Percentiles rank a stretch among this genome's conserved stretches.
These are phyloP conservation scores for Heterotis niloticus DNA, from an alignment of 2,113 vertebrate species.

Conservation along the genomic window DNA sequence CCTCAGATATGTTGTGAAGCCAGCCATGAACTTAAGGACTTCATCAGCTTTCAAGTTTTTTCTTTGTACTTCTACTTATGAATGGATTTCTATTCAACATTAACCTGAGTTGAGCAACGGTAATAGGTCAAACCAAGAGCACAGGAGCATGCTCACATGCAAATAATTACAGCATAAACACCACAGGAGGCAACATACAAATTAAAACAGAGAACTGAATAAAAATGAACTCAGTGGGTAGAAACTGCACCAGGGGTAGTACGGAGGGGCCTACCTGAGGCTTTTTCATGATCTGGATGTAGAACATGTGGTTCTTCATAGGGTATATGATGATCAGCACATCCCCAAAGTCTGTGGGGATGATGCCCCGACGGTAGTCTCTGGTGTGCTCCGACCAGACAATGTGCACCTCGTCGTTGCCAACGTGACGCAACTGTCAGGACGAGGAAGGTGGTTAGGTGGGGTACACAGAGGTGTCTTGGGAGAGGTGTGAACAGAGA, in stretches of 20 bases:
- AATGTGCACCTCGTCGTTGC: constrained; percentile 97
- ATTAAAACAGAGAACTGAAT: too few species aligned
- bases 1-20: too few species aligned
- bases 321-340: constrained; percentile 95
- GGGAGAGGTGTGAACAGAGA: neutral
- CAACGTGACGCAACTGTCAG: constrained; percentile 92
- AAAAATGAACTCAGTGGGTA: neutral
- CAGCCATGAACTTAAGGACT: too few species aligned
- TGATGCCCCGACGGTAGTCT: constrained; percentile 93
- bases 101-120: too few species aligned
- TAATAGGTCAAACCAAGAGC: too few species aligned
- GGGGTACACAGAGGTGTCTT: too few species aligned
- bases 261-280: constrained; percentile 73
- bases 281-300: constrained; percentile 93
- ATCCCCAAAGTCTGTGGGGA: constrained; percentile 97
- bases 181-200: too few species aligned
- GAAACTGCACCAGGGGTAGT: neutral
- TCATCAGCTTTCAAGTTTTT: too few species aligned
- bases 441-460: neutral
- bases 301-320: constrained; percentile 97
- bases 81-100: too few species aligned
- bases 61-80: too few species aligned
- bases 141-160: too few species aligned
- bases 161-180: too few species aligned
- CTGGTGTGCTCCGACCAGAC: constrained; percentile 97